phyloP scores from a whole-genome alignment of 1,140 invertebrate species.

The Brachionus koreanus region DNA sequence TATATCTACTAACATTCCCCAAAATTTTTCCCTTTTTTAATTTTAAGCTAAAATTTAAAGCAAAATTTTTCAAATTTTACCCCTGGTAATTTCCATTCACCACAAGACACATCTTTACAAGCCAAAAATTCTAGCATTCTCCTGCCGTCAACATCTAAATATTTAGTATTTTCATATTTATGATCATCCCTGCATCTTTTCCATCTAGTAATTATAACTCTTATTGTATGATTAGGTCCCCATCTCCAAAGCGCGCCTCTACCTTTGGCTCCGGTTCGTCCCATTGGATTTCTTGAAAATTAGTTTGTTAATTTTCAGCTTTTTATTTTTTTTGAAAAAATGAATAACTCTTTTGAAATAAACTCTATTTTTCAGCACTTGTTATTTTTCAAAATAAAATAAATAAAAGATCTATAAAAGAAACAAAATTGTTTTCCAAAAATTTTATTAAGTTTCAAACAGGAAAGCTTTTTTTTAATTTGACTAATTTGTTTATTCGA shows the following conservation, averaged over 20 bases:
- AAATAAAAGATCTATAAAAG: neutral
- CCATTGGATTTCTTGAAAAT: conserved; percentile 55
- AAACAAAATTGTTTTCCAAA: neutral
- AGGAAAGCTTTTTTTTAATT: too few species aligned
- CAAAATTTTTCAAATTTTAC: neutral
- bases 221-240: conserved; percentile 60
- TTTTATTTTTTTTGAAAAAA: too few species aligned
- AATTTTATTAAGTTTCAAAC: too few species aligned
- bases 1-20: neutral
- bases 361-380: too few species aligned
- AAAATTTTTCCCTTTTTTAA: neutral
- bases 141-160: neutral
- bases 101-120: conserved; percentile 9
- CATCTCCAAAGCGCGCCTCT: conserved; percentile 57
- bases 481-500: too few species aligned
- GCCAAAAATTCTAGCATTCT: conserved; percentile 38
- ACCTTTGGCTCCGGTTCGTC: conserved; percentile 59
- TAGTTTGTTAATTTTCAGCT: neutral
- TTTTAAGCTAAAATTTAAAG: neutral
- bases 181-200: conserved; percentile 34
- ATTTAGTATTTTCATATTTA: conserved; percentile 65
- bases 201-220: conserved; percentile 58
- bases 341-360: too few species aligned
- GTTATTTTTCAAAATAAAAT: neutral
- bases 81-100: conserved; percentile 41